Evolutionary conservation across 2,888 invertebrate species (phyloP).

Genomic region (Pyrrhia umbra): DNA sequence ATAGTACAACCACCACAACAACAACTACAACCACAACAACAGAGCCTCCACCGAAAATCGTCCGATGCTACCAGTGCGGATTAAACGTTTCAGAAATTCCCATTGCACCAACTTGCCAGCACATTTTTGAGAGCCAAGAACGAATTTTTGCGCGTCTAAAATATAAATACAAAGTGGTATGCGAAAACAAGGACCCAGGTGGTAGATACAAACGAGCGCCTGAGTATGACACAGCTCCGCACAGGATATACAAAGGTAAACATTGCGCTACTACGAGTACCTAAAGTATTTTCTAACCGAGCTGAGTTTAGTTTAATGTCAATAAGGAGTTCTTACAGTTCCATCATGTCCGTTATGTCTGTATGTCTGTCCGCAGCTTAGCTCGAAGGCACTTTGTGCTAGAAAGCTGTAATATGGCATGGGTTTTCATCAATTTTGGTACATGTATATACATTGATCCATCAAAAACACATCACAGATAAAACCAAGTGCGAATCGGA

Average conservation of each 20-base stretch:
- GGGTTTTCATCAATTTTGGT: too few species aligned
- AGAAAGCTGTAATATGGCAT: too few species aligned
- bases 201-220: background rate
- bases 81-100: constrained; percentile 52
- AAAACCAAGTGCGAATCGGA: too few species aligned
- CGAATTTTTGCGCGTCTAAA: fast-evolving
- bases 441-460: too few species aligned
- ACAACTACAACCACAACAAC: background rate
- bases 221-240: background rate
- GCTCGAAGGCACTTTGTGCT: too few species aligned
- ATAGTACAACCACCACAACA: background rate
- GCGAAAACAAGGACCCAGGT: background rate
- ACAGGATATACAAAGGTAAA: constrained; percentile 7
- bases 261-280: background rate
- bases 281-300: too few species aligned
- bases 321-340: too few species aligned
- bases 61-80: constrained; percentile 69
- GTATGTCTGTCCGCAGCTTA: too few species aligned
- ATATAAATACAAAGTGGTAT: background rate
- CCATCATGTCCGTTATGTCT: too few species aligned
- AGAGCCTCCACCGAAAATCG: background rate
- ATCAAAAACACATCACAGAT: too few species aligned
- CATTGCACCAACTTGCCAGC: constrained; percentile 53
- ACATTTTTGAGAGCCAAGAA: constrained; percentile 38
- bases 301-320: too few species aligned